Evolutionary conservation across 2,113 vertebrate species (phyloP).

Genomic region (Microcebus murinus): DNA sequence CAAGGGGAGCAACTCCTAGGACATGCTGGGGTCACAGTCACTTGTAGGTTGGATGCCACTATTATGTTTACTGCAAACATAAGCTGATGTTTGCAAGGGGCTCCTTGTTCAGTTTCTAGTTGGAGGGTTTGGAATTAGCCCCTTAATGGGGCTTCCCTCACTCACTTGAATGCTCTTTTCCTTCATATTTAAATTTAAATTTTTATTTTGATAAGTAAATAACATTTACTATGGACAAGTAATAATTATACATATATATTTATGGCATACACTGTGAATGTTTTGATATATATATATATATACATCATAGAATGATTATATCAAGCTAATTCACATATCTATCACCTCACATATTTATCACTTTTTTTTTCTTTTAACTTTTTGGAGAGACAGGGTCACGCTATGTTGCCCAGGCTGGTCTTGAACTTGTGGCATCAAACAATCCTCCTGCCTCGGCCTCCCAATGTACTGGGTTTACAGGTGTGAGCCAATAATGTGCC

Average conservation of each 20-base stretch:
- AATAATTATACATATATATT: not conserved
- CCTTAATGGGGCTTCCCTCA: not conserved
- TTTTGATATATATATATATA: not conserved
- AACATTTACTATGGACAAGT: not conserved
- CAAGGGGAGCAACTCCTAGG: not conserved
- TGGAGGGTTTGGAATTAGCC: not conserved
- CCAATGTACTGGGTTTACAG: too few relatives aligned
- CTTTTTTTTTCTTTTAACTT: not conserved
- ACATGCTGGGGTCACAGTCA: not conserved
- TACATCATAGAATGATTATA: not conserved
- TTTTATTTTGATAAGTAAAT: not conserved
- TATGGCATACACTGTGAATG: not conserved
- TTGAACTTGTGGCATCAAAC: too few relatives aligned
- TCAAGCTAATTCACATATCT: not conserved
- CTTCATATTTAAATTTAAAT: not conserved
- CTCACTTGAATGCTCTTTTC: not conserved
- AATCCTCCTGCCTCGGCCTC: too few relatives aligned
- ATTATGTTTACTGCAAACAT: fast-evolving
- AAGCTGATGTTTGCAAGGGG: not conserved
- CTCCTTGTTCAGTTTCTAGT: not conserved
- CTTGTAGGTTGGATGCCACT: not conserved
- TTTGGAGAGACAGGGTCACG: too few relatives aligned
- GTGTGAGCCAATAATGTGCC: too few relatives aligned
- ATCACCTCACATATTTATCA: not conserved
- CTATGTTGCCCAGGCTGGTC: too few relatives aligned